Percentiles rank a stretch among this genome's conserved stretches.
Evolutionary conservation across 2,113 vertebrate genomes (phyloP).

Genomic region (Synchiropus splendidus): DNA sequence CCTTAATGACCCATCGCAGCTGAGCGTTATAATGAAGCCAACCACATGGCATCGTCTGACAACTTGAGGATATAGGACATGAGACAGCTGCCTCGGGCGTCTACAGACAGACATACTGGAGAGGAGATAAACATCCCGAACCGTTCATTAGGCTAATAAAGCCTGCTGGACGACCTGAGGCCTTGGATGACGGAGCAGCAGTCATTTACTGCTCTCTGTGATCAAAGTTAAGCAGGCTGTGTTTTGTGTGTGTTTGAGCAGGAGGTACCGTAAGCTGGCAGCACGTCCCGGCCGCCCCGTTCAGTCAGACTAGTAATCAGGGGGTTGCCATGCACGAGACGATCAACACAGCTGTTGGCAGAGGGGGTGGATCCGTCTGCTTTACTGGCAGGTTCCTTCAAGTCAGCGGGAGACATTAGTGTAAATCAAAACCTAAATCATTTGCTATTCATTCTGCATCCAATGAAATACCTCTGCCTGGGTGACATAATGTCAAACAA

Average conservation of each 20-base stretch:
- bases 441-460: too few relatives aligned
- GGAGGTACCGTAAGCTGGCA: constrained; percentile 6
- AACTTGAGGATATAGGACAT: too few relatives aligned
- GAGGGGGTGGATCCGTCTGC: too few relatives aligned
- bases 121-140: constrained; percentile 60
- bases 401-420: too few relatives aligned
- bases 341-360: constrained; percentile 60
- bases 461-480: too few relatives aligned
- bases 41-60: constrained; percentile 1
- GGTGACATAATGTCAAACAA: too few relatives aligned
- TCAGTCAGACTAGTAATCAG: constrained; percentile 47
- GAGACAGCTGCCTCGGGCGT: constrained; percentile 25
- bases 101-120: constrained; percentile 12
- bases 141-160: constrained; percentile 59
- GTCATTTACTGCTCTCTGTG: constrained; percentile 27
- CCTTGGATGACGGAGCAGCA: constrained; percentile 15
- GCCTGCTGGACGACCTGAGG: constrained; percentile 35
- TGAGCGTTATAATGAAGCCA: constrained; percentile 42
- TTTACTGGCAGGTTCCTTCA: too few relatives aligned
- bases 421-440: too few relatives aligned
- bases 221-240: constrained; percentile 42
- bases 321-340: constrained; percentile 33
- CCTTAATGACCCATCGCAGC: constrained; percentile 28
- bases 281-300: constrained; percentile 22
- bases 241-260: constrained; percentile 10